phyloP scores from a whole-genome alignment of 2,113 vertebrate species.

The Nanorana parkeri region DNA sequence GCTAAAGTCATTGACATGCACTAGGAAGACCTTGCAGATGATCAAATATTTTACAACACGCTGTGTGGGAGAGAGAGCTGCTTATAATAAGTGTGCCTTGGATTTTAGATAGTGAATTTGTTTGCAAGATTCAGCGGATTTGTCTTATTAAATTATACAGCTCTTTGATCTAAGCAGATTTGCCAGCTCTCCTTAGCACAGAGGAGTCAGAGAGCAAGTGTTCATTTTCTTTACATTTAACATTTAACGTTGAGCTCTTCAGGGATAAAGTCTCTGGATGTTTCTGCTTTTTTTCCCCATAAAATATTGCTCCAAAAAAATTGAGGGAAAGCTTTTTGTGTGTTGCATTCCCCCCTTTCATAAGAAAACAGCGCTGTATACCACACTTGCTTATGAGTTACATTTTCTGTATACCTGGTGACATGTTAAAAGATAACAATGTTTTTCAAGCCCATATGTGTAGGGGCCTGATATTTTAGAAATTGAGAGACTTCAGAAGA shows the following conservation, averaged over 20 bases:
- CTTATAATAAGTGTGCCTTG: conserved; percentile 9
- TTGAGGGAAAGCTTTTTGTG: no score
- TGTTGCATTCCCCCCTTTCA: no score
- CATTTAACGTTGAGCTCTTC: conserved; percentile 2
- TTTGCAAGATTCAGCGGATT: conserved; percentile 42
- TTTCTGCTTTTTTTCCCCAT: not conserved
- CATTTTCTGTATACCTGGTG: no score
- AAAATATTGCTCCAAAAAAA: not conserved
- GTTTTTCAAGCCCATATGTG: no score
- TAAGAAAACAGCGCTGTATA: no score
- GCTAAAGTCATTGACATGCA: not conserved
- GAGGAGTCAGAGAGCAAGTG: conserved; percentile 6
- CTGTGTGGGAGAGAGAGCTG: conserved; percentile 13
- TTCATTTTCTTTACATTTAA: conserved; percentile 21
- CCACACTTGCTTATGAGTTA: no score
- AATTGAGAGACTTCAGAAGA: no score
- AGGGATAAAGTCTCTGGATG: conserved; percentile 14
- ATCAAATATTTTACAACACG: not conserved
- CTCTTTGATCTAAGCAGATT: conserved; percentile 39
- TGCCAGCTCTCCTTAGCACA: not conserved
- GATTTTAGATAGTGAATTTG: conserved; percentile 2
- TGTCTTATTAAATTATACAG: conserved; percentile 52
- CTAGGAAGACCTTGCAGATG: not conserved
- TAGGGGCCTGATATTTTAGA: no score
- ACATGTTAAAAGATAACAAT: no score